phyloP scores from a whole-genome alignment of 2,797 vertebrate genomes.

The Anguilla marmorata region DNA sequence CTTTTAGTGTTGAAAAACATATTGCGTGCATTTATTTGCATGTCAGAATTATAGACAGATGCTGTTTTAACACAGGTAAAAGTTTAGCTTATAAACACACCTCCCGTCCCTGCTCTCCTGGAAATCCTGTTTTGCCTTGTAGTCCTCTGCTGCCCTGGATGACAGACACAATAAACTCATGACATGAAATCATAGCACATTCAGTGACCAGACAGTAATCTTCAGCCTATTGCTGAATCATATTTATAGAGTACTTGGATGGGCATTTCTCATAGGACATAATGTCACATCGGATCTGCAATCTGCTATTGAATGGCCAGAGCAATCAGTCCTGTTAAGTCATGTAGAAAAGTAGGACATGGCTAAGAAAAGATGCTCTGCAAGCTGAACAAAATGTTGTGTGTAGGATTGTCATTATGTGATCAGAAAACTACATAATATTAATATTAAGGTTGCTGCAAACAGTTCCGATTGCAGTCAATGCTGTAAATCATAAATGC shows the following conservation, averaged over 20 bases:
- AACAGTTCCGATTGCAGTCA: neutral
- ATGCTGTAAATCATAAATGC: neutral
- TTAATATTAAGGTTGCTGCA: neutral
- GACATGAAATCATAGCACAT: neutral
- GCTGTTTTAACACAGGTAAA: neutral
- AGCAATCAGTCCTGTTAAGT: neutral
- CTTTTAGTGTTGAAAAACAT: neutral
- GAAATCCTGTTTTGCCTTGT: slow-evolving; percentile 67
- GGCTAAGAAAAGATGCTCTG: neutral
- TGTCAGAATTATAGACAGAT: neutral
- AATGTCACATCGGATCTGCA: neutral
- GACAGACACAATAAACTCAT: neutral
- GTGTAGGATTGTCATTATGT: neutral
- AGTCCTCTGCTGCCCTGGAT: slow-evolving; percentile 70
- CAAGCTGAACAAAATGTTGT: neutral
- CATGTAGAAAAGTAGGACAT: neutral
- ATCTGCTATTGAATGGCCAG: neutral
- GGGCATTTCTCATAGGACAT: neutral
- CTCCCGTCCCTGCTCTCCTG: slow-evolving; percentile 74
- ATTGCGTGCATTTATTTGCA: neutral
- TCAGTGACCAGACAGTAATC: neutral
- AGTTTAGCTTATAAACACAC: slow-evolving; percentile 52
- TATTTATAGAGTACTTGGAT: neutral
- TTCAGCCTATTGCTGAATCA: too few species aligned
- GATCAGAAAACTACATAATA: neutral